Evolutionary conservation across 1,140 invertebrate genomes (phyloP).

Genomic region (Latrodectus geometricus): DNA sequence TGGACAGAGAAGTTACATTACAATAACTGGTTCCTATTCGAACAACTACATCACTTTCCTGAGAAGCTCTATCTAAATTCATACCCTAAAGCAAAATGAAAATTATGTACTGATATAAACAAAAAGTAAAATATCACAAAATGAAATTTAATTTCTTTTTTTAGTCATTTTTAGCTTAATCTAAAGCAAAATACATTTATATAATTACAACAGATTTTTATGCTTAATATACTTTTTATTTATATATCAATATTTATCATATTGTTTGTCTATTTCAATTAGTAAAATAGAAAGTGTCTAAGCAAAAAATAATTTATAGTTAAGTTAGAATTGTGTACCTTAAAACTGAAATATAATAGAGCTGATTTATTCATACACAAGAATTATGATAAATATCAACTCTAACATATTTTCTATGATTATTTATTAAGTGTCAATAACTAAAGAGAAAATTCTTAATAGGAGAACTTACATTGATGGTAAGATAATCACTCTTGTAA

Average conservation of each 20-base stretch:
- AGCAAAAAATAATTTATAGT: too few species aligned
- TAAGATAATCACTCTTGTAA: slow-evolving; percentile 95
- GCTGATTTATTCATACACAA: too few species aligned
- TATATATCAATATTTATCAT: too few species aligned
- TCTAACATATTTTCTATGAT: background rate
- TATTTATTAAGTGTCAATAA: background rate
- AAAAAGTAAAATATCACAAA: background rate
- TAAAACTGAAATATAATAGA: too few species aligned
- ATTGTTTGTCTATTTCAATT: too few species aligned
- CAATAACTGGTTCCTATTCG: slow-evolving; percentile 89
- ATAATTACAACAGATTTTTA: too few species aligned
- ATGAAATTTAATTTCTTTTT: background rate
- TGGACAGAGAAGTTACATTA: slow-evolving; percentile 91
- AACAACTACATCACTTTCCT: slow-evolving; percentile 90
- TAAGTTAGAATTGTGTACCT: too few species aligned
- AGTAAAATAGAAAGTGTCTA: too few species aligned
- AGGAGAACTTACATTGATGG: slow-evolving; percentile 81
- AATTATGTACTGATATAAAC: background rate
- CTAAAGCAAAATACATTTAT: too few species aligned
- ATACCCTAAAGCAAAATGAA: slow-evolving; percentile 74
- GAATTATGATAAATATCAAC: too few species aligned
- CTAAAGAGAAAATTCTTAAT: background rate
- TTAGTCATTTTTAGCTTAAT: background rate
- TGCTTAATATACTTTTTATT: too few species aligned
- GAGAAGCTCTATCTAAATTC: slow-evolving; percentile 89